Conservation (phyloP, 1,140 invertebrate species). For the Brachionus angularis region DNA sequence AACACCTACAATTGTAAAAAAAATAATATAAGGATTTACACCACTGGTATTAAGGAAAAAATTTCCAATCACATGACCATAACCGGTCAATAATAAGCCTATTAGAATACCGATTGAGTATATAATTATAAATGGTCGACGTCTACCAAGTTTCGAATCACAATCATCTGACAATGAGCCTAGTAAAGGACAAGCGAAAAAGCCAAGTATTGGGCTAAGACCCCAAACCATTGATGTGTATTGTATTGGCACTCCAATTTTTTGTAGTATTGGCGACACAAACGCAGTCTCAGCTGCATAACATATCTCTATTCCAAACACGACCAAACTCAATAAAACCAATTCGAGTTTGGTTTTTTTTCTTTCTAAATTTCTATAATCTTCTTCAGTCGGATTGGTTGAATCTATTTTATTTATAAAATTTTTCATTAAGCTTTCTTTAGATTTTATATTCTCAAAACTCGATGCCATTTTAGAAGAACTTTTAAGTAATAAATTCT, state of each 20-base stretch:
- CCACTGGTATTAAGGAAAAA: not conserved
- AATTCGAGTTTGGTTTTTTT: constrained; percentile 76
- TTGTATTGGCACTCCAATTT: constrained; percentile 81
- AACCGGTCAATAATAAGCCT: constrained; percentile 50
- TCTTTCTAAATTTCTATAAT: constrained; percentile 50
- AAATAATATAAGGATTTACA: not conserved
- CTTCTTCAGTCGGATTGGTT: constrained; percentile 9
- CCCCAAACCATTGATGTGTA: constrained; percentile 94
- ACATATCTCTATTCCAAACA: constrained; percentile 94
- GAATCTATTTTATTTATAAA: constrained; percentile 19
- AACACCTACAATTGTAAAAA: constrained; percentile 87
- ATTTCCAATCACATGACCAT: constrained; percentile 2
- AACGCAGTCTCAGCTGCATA: constrained; percentile 95
- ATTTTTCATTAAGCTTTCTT: not conserved
- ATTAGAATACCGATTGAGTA: constrained; percentile 78
- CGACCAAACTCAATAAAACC: constrained; percentile 79
- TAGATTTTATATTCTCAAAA: too few relatives aligned
- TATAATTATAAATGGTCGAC: constrained; percentile 83
- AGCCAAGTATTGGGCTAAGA: constrained; percentile 75
- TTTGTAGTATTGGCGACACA: constrained; percentile 85
- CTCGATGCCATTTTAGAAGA: too few relatives aligned
- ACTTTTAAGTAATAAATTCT: too few relatives aligned
- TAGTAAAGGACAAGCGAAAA: constrained; percentile 83
- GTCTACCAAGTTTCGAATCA: constrained; percentile 70
- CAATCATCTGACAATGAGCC: constrained; percentile 87